Conservation (phyloP, 2,797 vertebrate genomes). For the Spondyliosoma cantharus region DNA sequence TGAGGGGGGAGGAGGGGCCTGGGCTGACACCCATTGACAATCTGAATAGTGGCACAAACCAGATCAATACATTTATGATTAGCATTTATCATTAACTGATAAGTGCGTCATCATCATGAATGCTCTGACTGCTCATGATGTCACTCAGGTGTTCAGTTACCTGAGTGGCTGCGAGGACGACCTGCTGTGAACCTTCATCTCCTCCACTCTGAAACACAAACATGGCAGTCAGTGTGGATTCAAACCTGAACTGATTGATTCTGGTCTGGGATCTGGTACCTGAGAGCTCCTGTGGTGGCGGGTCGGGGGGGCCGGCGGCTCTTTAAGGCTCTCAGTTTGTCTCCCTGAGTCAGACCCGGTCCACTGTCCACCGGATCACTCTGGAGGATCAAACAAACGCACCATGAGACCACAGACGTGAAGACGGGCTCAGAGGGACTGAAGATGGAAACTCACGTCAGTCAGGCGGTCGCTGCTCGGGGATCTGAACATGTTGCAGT, state of each 20-base stretch:
- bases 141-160: constrained; percentile 64
- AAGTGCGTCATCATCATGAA: too few species aligned
- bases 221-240: background rate
- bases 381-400: constrained; percentile 73
- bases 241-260: too few species aligned
- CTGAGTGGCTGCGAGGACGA: constrained; percentile 89
- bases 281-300: constrained; percentile 84
- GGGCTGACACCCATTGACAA: constrained; percentile 81
- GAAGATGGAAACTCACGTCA: constrained; percentile 80
- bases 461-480: constrained; percentile 81
- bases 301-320: constrained; percentile 87
- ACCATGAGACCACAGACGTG: background rate
- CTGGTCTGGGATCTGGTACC: constrained; percentile 72
- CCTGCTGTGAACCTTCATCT: constrained; percentile 86
- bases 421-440: too few species aligned
- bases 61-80: background rate
- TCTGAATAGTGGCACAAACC: constrained; percentile 64
- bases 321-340: constrained; percentile 97
- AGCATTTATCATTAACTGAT: background rate
- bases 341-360: constrained; percentile 90
- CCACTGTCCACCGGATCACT: constrained; percentile 81
- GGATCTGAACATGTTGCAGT: constrained; percentile 74
- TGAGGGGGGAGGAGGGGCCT: constrained; percentile 84
- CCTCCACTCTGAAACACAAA: constrained; percentile 85
- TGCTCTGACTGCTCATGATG: too few species aligned